Evolutionary conservation across 1,140 invertebrate genomes (phyloP), one percentile per base, ranked within the genome.

Genomic region (Drosophila cardini): DNA sequence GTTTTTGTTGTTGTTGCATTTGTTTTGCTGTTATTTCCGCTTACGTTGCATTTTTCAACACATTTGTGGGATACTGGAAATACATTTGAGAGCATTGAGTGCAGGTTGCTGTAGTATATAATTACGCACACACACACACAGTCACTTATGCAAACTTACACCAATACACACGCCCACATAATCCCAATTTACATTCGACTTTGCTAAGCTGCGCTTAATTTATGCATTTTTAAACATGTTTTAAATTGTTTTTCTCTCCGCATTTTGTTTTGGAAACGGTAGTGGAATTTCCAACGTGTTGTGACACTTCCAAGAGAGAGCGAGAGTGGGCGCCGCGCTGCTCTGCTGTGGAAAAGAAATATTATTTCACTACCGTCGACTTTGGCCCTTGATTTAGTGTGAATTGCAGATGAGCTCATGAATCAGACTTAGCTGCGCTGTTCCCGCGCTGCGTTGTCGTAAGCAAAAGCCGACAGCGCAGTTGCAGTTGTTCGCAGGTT

Each of bases 141-240:
- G 26, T 21, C 42, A 55, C 26, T 34, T 15, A 32, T 9, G 21
- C 5, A 34, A 32, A 18, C 15, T 38, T 43, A 30, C 10, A 52
- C 26, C 11, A 13, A 21, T 6, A 38, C 50, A 76, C 78, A 79
- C 76, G 80, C 80, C 80, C 76, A 82, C 80, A 46, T 18, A 46
- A 69, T 58, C 16, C 70, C 72, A 64, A 75, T 86, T 85, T 86
- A 74, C 82, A 85, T 85, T 78, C 72, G 65, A 40, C 43, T 72
- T 68, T 62, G 62, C 26, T 72, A 34, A 72, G 72, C 72, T 63
- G 63, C 57, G 45, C 73, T 83, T 81, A 81, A 85, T 85, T 85
- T 85, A 85, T 86, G 82, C 81, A 81, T 81, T 75, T 86, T 86
- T 68, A 85, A 84, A 84, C 81, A 85, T 85, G 81, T 85, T 84